A percentile compares a stretch with the other conserved stretches of the same genome.
phyloP scores from a whole-genome alignment of 2,113 vertebrate genomes.

The Myrmecophaga tridactyla region DNA sequence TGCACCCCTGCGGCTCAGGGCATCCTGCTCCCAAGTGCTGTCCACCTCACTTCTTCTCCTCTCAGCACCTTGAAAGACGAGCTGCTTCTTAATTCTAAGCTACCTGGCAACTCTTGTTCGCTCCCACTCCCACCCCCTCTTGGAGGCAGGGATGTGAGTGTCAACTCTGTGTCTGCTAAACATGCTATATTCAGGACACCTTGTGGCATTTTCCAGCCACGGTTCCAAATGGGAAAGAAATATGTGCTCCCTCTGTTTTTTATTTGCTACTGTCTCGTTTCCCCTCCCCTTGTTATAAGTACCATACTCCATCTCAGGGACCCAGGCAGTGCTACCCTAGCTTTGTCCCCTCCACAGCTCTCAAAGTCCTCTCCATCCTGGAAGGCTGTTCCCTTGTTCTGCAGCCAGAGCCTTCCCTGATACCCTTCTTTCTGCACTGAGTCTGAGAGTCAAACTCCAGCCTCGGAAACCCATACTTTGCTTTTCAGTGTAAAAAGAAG shows the following conservation, averaged over 20 bases:
- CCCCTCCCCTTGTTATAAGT: neutral
- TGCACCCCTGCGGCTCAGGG: neutral
- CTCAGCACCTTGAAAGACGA: neutral
- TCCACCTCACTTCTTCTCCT: neutral
- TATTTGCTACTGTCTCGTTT: neutral
- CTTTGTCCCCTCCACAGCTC: neutral
- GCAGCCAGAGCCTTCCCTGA: neutral
- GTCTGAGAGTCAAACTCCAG: neutral
- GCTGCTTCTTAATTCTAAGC: neutral
- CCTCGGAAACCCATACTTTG: neutral
- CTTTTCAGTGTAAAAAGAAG: slow-evolving; percentile 19
- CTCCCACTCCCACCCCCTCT: rapidly evolving
- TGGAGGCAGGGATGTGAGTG: neutral
- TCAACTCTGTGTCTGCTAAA: neutral
- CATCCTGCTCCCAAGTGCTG: neutral
- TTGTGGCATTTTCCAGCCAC: neutral
- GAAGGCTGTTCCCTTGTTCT: neutral
- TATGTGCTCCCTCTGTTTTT: neutral
- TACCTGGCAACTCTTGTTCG: neutral
- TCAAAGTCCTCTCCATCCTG: neutral
- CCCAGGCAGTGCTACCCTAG: neutral
- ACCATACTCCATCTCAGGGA: neutral
- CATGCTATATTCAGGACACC: neutral
- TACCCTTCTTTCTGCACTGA: neutral
- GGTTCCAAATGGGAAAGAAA: neutral